phyloP scores from a whole-genome alignment of 2,888 invertebrate genomes.

The Dryobotodes eremita region DNA sequence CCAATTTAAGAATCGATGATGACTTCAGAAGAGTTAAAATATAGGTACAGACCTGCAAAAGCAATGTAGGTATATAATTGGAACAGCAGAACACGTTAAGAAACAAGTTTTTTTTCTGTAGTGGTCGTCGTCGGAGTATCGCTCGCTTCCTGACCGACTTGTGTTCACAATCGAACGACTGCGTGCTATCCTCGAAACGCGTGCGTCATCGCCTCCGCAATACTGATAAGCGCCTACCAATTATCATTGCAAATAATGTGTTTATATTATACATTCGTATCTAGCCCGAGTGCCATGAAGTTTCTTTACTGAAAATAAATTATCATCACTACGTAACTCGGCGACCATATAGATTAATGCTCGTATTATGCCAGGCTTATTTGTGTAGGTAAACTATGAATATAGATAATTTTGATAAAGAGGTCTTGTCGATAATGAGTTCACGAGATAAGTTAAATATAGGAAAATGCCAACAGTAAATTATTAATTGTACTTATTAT shows the following conservation, averaged over 20 bases:
- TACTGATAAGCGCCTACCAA: constrained; percentile 88
- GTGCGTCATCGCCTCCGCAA: constrained; percentile 90
- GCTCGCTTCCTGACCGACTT: constrained; percentile 80
- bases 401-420: constrained; percentile 83
- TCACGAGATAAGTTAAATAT: constrained; percentile 88
- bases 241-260: constrained; percentile 90
- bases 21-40: constrained; percentile 17
- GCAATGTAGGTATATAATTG: constrained; percentile 35
- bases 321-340: constrained; percentile 78
- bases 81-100: constrained; percentile 63
- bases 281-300: constrained; percentile 78
- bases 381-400: constrained; percentile 77
- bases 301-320: constrained; percentile 80
- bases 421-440: constrained; percentile 87
- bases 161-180: constrained; percentile 76
- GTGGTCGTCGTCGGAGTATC: constrained; percentile 66
- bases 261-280: constrained; percentile 84
- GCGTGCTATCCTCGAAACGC: constrained; percentile 77
- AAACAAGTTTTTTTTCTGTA: constrained; percentile 57
- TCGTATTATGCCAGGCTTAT: constrained; percentile 78
- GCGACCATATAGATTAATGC: constrained; percentile 76
- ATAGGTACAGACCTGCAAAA: constrained; percentile 4
- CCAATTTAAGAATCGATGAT: constrained; percentile 13
- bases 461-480: constrained; percentile 82
- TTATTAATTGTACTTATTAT: constrained; percentile 62